phyloP scores from a whole-genome alignment of 1,140 invertebrate species.

The Platyscapa corneri region DNA sequence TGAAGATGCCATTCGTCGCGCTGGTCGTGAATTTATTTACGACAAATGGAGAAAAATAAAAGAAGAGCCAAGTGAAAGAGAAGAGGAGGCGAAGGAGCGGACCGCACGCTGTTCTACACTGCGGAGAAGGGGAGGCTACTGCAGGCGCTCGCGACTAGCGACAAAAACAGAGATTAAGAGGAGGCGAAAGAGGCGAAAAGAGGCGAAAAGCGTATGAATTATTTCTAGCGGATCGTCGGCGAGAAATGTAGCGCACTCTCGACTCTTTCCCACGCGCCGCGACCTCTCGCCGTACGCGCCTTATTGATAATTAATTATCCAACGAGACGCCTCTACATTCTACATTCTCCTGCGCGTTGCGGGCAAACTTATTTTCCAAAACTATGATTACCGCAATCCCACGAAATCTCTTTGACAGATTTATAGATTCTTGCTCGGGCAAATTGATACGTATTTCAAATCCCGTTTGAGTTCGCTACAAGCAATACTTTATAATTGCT shows the following conservation, averaged over 20 bases:
- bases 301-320: conserved; percentile 63
- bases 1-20: conserved; percentile 53
- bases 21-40: conserved; percentile 53
- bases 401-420: neutral
- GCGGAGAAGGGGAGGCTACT: conserved; percentile 26
- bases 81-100: conserved; percentile 21
- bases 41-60: conserved; percentile 52
- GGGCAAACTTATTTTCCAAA: neutral
- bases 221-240: conserved; percentile 55
- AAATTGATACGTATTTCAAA: neutral
- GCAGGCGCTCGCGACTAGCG: neutral
- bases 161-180: conserved; percentile 46
- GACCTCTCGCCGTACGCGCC: conserved; percentile 49
- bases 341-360: too few relatives aligned
- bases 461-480: neutral
- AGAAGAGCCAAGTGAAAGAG: conserved; percentile 8
- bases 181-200: conserved; percentile 44
- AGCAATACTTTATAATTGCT: neutral
- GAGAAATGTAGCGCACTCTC: conserved; percentile 53
- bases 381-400: neutral
- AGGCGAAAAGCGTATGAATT: conserved; percentile 61
- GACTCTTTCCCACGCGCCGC: conserved; percentile 58
- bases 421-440: neutral
- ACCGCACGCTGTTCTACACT: conserved; percentile 33
- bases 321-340: too few relatives aligned